Conservation (phyloP, 2,113 vertebrate species). For the Melanerpes aurifrons region DNA sequence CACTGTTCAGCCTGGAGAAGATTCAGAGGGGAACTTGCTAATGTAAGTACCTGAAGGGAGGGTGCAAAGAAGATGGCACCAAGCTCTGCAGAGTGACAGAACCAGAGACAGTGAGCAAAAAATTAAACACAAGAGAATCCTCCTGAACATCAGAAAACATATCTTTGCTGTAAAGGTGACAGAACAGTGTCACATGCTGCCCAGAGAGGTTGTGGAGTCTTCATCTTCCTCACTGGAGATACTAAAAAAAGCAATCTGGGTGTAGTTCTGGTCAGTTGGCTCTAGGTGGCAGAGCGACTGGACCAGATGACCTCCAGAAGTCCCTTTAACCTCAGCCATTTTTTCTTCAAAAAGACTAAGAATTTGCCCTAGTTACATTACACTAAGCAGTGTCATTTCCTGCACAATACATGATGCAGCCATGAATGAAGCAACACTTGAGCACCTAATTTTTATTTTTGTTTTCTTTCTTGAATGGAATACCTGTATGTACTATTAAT, state of each 20-base stretch:
- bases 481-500: neutral
- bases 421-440: neutral
- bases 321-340: neutral
- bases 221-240: neutral
- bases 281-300: neutral
- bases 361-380: neutral
- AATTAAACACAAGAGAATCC: too few relatives aligned
- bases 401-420: neutral
- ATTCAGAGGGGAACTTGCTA: too few relatives aligned
- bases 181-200: neutral
- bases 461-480: neutral
- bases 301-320: too few relatives aligned
- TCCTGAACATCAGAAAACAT: neutral
- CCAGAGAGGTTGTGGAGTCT: neutral
- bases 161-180: neutral
- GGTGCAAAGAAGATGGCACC: too few relatives aligned
- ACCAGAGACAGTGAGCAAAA: too few relatives aligned
- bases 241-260: neutral
- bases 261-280: accelerated
- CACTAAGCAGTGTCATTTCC: neutral
- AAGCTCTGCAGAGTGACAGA: too few relatives aligned
- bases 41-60: too few relatives aligned
- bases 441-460: neutral
- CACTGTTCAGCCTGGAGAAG: too few relatives aligned
- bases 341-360: neutral